Percentiles rank a stretch among this genome's conserved stretches.
These are phyloP conservation scores for Mormyrus lacerda DNA, from an alignment of 2,113 vertebrate genomes.

Conservation along the genomic window DNA sequence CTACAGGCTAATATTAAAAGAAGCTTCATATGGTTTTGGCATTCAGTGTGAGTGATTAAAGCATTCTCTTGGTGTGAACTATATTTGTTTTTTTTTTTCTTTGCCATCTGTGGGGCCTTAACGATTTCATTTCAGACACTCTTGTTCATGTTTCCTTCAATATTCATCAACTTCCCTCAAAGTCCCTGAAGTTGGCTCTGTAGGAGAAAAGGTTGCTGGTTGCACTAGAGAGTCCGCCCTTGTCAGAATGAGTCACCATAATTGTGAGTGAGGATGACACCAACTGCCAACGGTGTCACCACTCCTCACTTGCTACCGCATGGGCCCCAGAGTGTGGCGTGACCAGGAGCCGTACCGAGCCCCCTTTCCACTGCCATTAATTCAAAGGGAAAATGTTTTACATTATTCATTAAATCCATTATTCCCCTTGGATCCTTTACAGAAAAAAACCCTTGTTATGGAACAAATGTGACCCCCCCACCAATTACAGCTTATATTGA, in stretches of 20 bases:
- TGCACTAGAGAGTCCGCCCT: conserved; percentile 14
- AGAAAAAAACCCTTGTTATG: not conserved
- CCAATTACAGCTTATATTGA: not conserved
- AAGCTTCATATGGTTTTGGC: not conserved
- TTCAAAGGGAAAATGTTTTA: not conserved
- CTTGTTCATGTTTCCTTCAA: conserved; percentile 6
- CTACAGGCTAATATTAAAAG: not conserved
- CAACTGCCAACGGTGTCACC: conserved; percentile 6
- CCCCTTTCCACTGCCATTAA: not conserved
- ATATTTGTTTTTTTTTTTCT: not conserved
- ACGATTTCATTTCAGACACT: not conserved
- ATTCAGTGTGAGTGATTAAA: not conserved
- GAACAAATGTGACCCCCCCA: not conserved
- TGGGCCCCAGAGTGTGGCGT: not conserved
- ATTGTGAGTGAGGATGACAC: conserved; percentile 21
- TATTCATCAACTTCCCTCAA: conserved; percentile 11
- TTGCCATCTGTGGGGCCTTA: not conserved
- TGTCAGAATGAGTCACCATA: conserved; percentile 20
- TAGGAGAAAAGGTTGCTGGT: conserved; percentile 12
- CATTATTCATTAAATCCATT: conserved; percentile 13
- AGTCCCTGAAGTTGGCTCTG: conserved; percentile 11
- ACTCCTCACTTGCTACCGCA: not conserved
- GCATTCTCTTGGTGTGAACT: not conserved
- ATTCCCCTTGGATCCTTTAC: not conserved
- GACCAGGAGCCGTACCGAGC: not conserved